Conservation (phyloP, 2,113 vertebrate genomes). For the Ophthalmolycus amberensis region DNA sequence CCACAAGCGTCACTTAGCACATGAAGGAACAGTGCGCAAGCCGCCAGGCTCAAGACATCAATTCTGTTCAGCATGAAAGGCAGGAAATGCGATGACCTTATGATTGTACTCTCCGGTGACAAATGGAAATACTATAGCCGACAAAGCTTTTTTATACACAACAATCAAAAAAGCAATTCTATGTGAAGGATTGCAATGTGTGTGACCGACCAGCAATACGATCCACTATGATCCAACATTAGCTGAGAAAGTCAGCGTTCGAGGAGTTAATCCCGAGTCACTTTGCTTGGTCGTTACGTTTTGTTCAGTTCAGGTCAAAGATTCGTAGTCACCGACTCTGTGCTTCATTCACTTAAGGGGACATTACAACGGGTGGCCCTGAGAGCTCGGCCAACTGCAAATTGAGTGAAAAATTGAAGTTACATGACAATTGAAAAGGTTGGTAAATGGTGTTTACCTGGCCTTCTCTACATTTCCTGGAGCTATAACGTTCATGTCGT, state of each 20-base stretch:
- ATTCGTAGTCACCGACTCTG: not conserved
- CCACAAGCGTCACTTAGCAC: not conserved
- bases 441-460: not conserved
- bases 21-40: not conserved
- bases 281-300: not conserved
- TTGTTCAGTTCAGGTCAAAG: not conserved
- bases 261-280: not conserved
- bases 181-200: not conserved
- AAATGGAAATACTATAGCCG: not conserved
- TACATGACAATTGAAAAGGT: not conserved
- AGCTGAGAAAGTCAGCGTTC: not conserved
- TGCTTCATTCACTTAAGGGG: not conserved
- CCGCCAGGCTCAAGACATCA: conserved; percentile 18
- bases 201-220: not conserved
- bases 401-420: no score
- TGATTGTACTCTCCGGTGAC: not conserved
- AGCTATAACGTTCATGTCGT: not conserved
- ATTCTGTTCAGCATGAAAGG: conserved; percentile 2
- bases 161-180: not conserved
- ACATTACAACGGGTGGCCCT: not conserved
- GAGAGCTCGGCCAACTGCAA: not conserved
- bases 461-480: not conserved
- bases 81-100: not conserved
- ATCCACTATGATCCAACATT: not conserved
- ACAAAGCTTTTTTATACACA: not conserved